A percentile compares a stretch with the other conserved stretches of the same genome.
These are phyloP conservation scores for Apus apus DNA, from an alignment of 2,113 vertebrate species.

Conservation along the genomic window DNA sequence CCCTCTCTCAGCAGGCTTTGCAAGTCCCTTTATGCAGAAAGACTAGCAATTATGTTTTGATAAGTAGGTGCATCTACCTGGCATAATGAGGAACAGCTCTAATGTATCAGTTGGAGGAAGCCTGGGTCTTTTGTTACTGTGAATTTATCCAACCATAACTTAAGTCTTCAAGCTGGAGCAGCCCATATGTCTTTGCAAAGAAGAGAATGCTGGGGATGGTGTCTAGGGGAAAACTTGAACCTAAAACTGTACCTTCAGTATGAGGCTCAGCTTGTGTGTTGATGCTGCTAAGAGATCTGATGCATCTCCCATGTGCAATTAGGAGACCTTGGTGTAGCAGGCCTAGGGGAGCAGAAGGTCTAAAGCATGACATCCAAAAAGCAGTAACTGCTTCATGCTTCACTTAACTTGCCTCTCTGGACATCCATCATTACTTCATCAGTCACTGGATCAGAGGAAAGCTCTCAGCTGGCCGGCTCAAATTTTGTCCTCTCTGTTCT, in stretches of 20 bases:
- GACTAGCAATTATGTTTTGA: background rate
- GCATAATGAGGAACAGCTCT: background rate
- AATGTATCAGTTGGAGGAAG: background rate
- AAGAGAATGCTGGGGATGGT: background rate
- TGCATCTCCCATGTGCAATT: fast-evolving
- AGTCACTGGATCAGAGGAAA: background rate
- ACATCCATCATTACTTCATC: background rate
- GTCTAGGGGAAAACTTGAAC: background rate
- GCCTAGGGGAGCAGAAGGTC: background rate
- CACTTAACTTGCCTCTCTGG: background rate
- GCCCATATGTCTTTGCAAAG: background rate
- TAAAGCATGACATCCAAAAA: background rate
- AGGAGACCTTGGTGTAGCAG: no score
- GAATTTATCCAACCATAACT: background rate
- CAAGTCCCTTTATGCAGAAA: background rate
- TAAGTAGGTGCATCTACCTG: background rate
- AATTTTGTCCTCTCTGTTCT: background rate
- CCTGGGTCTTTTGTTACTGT: background rate
- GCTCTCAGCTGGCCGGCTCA: background rate
- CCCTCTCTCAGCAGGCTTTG: background rate
- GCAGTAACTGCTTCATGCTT: background rate
- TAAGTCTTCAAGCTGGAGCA: background rate
- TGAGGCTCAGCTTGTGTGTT: background rate
- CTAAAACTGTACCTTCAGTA: background rate
- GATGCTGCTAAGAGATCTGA: background rate